Evolutionary conservation across 2,113 vertebrate species (phyloP).

Genomic region (Formicarius rufipectus): DNA sequence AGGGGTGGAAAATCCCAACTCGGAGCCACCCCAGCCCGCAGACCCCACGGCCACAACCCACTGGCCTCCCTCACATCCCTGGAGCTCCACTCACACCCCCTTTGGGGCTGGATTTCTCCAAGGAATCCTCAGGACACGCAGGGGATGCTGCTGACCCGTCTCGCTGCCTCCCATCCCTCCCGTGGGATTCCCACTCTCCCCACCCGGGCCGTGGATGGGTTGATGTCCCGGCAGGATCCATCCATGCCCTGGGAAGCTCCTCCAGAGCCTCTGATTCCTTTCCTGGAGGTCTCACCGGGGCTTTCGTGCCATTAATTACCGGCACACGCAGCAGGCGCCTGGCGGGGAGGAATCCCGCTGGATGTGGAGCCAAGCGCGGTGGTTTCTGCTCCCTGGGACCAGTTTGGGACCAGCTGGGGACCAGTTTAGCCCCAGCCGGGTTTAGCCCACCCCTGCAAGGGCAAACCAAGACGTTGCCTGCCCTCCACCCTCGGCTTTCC

Average conservation of each 20-base stretch:
- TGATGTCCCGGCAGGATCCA: rapidly evolving
- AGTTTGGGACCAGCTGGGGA: neutral
- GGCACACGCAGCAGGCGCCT: neutral
- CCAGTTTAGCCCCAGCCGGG: neutral
- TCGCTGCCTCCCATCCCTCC: neutral
- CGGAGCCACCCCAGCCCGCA: too few relatives aligned
- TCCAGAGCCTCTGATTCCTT: neutral
- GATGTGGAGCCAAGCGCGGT: neutral
- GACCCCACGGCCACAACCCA: rapidly evolving
- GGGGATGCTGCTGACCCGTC: rapidly evolving
- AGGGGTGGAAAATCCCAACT: neutral
- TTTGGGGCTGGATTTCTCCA: neutral
- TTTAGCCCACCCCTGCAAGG: neutral
- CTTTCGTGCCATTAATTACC: neutral
- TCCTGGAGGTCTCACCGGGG: neutral
- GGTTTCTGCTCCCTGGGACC: neutral
- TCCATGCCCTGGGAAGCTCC: neutral
- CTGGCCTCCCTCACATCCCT: rapidly evolving
- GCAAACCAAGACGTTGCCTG: neutral
- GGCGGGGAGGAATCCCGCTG: neutral
- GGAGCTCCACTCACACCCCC: neutral
- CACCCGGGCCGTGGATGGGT: neutral
- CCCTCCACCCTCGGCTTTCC: neutral
- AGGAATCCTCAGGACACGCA: rapidly evolving
- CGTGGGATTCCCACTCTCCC: neutral